These are phyloP conservation scores for Phylloscopus trochiloides DNA, from an alignment of 2,113 vertebrate species.

Conservation along the genomic window DNA sequence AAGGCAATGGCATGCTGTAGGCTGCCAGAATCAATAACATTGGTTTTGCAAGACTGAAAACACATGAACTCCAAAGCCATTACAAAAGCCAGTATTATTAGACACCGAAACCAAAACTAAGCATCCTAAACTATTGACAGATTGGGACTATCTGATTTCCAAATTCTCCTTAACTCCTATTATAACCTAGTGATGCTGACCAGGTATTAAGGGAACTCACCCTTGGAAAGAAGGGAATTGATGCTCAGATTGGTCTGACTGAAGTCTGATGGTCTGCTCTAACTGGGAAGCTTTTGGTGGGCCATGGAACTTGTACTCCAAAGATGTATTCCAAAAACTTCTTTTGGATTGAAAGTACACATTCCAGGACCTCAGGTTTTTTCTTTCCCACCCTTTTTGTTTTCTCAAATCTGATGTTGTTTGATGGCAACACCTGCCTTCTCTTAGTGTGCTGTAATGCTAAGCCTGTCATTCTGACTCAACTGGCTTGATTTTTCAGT, in stretches of 20 bases:
- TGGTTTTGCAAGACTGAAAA: not conserved
- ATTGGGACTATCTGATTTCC: not conserved
- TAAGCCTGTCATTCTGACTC: not conserved
- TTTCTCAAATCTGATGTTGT: not conserved
- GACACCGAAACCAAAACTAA: accelerated
- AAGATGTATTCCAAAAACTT: not conserved
- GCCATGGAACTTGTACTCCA: not conserved
- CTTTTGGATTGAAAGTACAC: not conserved
- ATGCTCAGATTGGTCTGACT: not conserved
- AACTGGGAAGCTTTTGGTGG: not conserved
- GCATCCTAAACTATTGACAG: not conserved
- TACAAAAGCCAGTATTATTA: not conserved
- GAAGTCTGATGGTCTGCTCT: not conserved
- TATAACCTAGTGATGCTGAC: not conserved
- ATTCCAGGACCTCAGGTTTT: not conserved
- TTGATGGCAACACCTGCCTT: not conserved
- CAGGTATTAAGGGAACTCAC: not conserved
- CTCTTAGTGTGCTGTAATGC: not conserved
- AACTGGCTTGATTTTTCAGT: not conserved
- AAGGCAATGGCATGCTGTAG: accelerated
- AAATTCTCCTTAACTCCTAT: not conserved
- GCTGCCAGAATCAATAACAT: not conserved
- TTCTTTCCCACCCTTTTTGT: accelerated
- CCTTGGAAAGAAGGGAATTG: not conserved
- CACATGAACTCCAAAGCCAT: not conserved